Evolutionary conservation across 2,888 invertebrate species (phyloP).

Genomic region (Escarpia spicata): DNA sequence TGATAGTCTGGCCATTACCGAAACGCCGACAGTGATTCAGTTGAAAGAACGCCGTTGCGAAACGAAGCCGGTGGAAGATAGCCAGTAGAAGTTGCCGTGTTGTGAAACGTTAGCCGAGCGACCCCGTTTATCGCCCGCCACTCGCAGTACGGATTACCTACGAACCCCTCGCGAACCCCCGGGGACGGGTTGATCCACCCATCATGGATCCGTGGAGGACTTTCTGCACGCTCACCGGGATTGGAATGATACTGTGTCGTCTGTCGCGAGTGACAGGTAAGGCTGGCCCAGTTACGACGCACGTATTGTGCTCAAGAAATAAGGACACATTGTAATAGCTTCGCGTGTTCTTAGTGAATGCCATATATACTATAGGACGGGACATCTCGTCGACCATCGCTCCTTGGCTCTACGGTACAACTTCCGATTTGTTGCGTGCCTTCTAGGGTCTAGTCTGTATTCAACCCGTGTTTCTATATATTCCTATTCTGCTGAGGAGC

Average conservation of each 20-base stretch:
- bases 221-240: neutral
- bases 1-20: neutral
- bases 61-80: neutral
- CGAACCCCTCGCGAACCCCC: neutral
- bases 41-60: neutral
- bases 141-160: neutral
- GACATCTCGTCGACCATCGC: neutral
- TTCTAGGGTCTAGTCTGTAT: neutral
- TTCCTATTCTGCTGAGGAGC: neutral
- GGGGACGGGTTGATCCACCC: neutral
- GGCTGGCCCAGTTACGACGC: neutral
- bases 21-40: neutral
- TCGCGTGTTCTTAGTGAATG: neutral
- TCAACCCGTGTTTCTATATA: too few species aligned
- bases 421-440: neutral
- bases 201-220: neutral
- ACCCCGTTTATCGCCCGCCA: constrained; percentile 11
- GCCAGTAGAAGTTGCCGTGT: neutral
- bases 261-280: constrained; percentile 12
- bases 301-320: neutral
- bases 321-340: constrained; percentile 2
- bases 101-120: constrained; percentile 10
- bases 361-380: neutral
- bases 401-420: neutral
- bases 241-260: neutral